phyloP scores from a whole-genome alignment of 2,888 invertebrate species.

The Chesias legatella region DNA sequence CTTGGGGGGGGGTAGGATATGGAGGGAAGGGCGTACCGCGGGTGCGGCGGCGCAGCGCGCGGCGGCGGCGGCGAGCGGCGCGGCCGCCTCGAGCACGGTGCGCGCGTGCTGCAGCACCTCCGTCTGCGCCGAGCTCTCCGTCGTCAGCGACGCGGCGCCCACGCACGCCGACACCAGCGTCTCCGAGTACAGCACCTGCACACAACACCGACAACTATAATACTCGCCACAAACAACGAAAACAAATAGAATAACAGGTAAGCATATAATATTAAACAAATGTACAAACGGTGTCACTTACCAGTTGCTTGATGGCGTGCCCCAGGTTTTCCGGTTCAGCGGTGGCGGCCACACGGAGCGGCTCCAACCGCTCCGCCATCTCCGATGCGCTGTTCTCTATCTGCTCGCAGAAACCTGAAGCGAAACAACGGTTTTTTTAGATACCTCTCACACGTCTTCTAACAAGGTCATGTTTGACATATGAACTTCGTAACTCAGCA shows the following conservation, averaged over 20 bases:
- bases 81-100: conserved; percentile 95
- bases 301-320: conserved; percentile 89
- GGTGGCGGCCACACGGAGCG: conserved; percentile 91
- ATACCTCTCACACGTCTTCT: too few relatives aligned
- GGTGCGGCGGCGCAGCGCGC: conserved; percentile 97
- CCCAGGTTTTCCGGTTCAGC: conserved; percentile 96
- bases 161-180: conserved; percentile 91
- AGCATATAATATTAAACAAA: too few relatives aligned
- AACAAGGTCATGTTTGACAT: too few relatives aligned
- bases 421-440: too few relatives aligned
- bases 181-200: conserved; percentile 87
- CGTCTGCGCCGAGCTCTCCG: conserved; percentile 93
- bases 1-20: too few relatives aligned
- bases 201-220: background rate
- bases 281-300: too few relatives aligned
- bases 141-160: conserved; percentile 93
- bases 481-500: too few relatives aligned
- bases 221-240: too few relatives aligned
- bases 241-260: too few relatives aligned
- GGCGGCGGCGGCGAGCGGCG: conserved; percentile 90
- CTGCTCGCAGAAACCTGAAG: conserved; percentile 86
- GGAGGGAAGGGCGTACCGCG: conserved; percentile 81
- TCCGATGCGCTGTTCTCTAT: conserved; percentile 90
- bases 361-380: conserved; percentile 91
- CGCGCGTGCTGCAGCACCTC: conserved; percentile 94